Base-by-base conservation (phyloP, 1,140 invertebrate genomes). In the Colletes latitarsis region DNA sequence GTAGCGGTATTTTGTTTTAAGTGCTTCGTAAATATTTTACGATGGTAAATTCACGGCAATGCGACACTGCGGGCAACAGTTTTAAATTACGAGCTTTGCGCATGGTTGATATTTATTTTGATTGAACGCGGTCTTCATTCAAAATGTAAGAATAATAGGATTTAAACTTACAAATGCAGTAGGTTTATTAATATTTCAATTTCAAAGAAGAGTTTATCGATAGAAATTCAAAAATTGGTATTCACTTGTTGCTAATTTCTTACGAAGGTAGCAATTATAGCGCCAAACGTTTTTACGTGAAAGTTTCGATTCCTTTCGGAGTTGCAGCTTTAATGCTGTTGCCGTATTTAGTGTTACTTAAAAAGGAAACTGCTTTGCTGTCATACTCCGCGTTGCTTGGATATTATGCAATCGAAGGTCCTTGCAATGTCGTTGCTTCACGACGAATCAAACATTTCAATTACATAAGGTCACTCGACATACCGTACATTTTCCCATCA, bases 381-480 rank as follows among this genome's bases (percentile, higher is more conserved):
- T 30, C 41, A 6, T 43, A 12, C 15, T 17, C 6, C 17, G 30
- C 53, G 46, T 14, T 41, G 30, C 6, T 66, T 17, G 71, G 64
- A 58, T 49, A 80, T 80, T 80, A 75, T 67, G 77, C 77, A 80
- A 80, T 46, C 62, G 14, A 80, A 67, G 63, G 77, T 67, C 63
- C 71, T 74, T 57, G 62, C 71, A 75, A 75, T 75, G 71, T 67
- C 71, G 63, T 57, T 30, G 43, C 39, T 57, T 55, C 17, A 12
- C 39, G 14, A 14, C 19, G 15, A 64, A 46, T 80, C 58, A 21
- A 66, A 67, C 53, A 67, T 60, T 58, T 46, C 43, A 49, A 74
- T 80, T 75, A 67, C 17, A 60, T 67, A 60, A 80, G 67, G 17
- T 49, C 53, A 5, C 1, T 49, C 3, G 41, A 60, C n/a, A 15